These are phyloP conservation scores for Nesoenas mayeri DNA, from an alignment of 2,113 vertebrate species.

Conservation along the genomic window DNA sequence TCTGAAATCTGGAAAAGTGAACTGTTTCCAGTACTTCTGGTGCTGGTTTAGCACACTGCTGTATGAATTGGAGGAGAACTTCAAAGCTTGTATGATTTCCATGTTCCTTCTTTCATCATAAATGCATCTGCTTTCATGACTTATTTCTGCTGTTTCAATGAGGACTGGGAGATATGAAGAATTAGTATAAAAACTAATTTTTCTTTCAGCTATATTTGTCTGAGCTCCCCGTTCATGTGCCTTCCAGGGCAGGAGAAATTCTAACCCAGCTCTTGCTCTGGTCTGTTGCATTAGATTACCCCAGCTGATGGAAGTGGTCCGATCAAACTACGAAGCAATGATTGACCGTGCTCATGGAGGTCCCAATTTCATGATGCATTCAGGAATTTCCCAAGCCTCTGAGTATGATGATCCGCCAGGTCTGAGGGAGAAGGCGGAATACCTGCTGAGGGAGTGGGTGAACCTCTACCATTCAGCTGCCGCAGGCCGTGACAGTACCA, in stretches of 20 bases:
- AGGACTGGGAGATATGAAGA: background rate
- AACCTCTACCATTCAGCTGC: slow-evolving; percentile 98
- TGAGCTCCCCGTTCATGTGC: background rate
- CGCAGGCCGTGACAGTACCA: slow-evolving; percentile 97
- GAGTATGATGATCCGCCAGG: slow-evolving; percentile 98
- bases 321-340: slow-evolving; percentile 99
- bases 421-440: slow-evolving; percentile 96
- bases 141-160: background rate
- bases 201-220: background rate
- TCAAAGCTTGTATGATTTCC: background rate
- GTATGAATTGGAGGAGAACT: background rate
- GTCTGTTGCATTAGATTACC: slow-evolving; percentile 83
- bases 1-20: background rate
- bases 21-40: background rate
- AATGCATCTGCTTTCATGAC: background rate
- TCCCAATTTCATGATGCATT: slow-evolving; percentile 99
- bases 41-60: background rate
- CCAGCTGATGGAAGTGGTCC: slow-evolving; percentile 97
- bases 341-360: slow-evolving; percentile 97
- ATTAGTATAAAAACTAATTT: background rate
- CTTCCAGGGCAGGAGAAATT: slow-evolving; percentile 40
- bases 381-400: slow-evolving; percentile 97
- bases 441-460: slow-evolving; percentile 97
- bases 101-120: background rate
- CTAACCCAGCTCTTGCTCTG: slow-evolving; percentile 44